Base-by-base conservation (phyloP, 2,113 vertebrate genomes). In the Phainopepla nitens region DNA sequence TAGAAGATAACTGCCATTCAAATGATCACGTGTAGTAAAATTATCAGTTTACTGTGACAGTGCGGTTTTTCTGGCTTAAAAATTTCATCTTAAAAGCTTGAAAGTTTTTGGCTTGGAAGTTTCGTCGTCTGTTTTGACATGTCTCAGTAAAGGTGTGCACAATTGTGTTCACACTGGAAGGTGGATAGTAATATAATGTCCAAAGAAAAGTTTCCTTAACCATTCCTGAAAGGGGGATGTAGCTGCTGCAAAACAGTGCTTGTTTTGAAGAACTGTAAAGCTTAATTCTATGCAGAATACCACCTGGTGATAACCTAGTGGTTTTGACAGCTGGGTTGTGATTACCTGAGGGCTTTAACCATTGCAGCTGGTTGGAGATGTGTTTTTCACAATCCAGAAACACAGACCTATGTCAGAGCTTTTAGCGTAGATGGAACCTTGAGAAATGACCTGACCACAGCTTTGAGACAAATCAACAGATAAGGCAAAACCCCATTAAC, bases 1-100 rank as follows among this genome's bases (percentile, higher is more conserved):
- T 85, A 85, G 96, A 73, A 98, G 85, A 91, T 97, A 97, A 93
- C n/a, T 70, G 7, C 28, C 20, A 12, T 81, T 87, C 50, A 47
- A 61, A 45, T 4, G 16, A 72, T 7, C 4, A 54, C 42, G 6
- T 15, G 18, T 16, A 56, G 28, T 47, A 64, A 58, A 73, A 29
- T 20, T 78, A 72, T 5, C 16, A n/a, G 36, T 64, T 69, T 64
- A 28, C 57, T n/a, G 11, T 49, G 21, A 68, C 25, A 53, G 16
- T 19, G 16, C 6, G 35, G 10, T 1, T 39, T 56, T 47, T 90
- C 79, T 58, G 7, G 14, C 21, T 45, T 68, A 45, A 45, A 50
- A 36, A 8, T 15, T 60, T 51, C 2, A 33, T 36, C 33, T 36
- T 44, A 58, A 33, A 68, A 44, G 20, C 13, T 50, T 50, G 44